phyloP scores from a whole-genome alignment of 1,140 invertebrate species.

The Epicauta chinensis region DNA sequence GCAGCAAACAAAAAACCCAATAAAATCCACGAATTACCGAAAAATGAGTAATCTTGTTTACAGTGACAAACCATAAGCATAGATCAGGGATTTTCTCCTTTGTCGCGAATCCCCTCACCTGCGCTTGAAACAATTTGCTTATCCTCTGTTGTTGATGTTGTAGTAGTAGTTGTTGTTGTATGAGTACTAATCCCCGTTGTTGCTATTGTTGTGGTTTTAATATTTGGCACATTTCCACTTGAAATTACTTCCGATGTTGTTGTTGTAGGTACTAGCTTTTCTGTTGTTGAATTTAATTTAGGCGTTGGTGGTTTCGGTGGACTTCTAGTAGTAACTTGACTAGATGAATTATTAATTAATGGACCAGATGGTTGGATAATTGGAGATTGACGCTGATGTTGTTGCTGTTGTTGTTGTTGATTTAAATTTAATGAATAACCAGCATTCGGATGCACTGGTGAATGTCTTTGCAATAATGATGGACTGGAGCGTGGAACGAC shows the following conservation, averaged over 20 bases:
- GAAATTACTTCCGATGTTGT: conserved; percentile 14
- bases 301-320: conserved; percentile 28
- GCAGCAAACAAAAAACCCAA: conserved; percentile 20
- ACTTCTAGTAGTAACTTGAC: conserved; percentile 4
- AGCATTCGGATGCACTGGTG: conserved; percentile 26
- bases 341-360: conserved; percentile 29
- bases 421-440: conserved; percentile 34
- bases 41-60: conserved; percentile 34
- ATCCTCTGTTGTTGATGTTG: not conserved
- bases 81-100: conserved; percentile 41
- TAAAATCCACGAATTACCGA: conserved; percentile 34
- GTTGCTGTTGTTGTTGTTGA: conserved; percentile 26
- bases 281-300: conserved; percentile 22
- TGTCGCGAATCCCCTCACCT: conserved; percentile 36
- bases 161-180: not conserved
- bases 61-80: conserved; percentile 33
- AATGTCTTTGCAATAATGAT: conserved; percentile 35
- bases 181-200: not conserved
- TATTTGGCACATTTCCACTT: conserved; percentile 8
- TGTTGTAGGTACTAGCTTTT: conserved; percentile 10
- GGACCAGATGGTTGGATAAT: conserved; percentile 40
- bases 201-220: not conserved
- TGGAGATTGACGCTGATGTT: conserved; percentile 32
- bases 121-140: conserved; percentile 24
- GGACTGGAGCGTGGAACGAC: conserved; percentile 36